Percentiles rank a stretch among this genome's conserved stretches.
These are phyloP conservation scores for Parotia lawesii DNA, from an alignment of 2,113 vertebrate species.

Conservation along the genomic window DNA sequence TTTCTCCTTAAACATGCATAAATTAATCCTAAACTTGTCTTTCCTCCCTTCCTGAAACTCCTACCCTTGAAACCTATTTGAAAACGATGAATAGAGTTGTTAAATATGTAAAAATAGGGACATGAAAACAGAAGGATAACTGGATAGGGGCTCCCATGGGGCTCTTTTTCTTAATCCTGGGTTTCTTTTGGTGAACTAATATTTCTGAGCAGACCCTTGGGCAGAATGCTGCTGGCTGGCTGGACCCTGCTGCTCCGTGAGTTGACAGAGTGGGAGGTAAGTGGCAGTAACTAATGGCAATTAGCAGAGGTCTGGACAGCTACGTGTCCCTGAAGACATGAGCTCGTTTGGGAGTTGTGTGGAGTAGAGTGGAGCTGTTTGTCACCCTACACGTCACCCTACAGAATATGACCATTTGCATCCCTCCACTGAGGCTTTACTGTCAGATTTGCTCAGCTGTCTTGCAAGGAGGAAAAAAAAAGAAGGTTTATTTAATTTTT, in stretches of 20 bases:
- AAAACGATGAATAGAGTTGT: background rate
- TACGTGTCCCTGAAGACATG: background rate
- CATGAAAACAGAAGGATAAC: background rate
- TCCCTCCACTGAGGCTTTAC: background rate
- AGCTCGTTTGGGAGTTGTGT: background rate
- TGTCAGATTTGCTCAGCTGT: background rate
- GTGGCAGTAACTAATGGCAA: background rate
- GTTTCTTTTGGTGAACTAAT: fast-evolving
- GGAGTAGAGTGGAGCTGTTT: background rate
- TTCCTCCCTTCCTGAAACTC: background rate
- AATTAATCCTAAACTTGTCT: background rate
- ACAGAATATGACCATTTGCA: background rate
- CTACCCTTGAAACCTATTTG: background rate
- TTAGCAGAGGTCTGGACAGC: constrained; percentile 4
- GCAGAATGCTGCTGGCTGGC: background rate
- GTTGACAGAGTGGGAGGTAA: background rate
- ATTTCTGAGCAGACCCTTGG: background rate
- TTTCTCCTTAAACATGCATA: background rate
- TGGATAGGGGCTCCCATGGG: background rate
- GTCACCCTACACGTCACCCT: background rate
- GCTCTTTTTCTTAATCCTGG: background rate
- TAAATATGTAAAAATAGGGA: background rate
- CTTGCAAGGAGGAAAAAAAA: background rate
- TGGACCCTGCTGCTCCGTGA: background rate
- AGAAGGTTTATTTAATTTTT: background rate